Evolutionary conservation across 2,888 invertebrate genomes (phyloP), one percentile per base, ranked within the genome.

Genomic region (Nesidiocoris tenuis): DNA sequence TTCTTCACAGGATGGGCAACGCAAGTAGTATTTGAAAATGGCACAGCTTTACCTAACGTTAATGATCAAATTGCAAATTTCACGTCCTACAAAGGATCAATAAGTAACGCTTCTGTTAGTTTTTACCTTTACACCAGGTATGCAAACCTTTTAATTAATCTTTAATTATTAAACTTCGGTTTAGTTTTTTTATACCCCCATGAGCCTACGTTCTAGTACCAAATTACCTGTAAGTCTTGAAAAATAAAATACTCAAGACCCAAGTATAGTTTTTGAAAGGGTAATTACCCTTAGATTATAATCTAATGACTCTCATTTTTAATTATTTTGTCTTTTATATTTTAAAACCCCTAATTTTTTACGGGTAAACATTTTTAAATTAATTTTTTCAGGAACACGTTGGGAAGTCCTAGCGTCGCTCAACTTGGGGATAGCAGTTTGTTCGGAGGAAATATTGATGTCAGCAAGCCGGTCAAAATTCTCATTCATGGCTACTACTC

Each of bases 401-500:
- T 1, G 18, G 54, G 39, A 1, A 66, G 21, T 39, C 66, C 66
- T 2, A 21, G 19, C 12, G 22, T 19, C 5, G 12, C 67, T 2
- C 9, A 21, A 67, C 9, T 67, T n/a, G 12, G 7, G 1, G 70
- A 70, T 24, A 23, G 1, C 7, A 54, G 1, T 19, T 56, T 70
- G 25, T 72, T 72, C 54, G 54, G 18, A 16, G 61, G 61, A 3
- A 54, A 72, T 16, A 25, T 72, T 7, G 63, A 72, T 54, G 21
- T 61, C 23, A 19, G 39, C 7, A 72, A 63, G 17, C 61, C 39
- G 1, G 54, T 63, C 18, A 72, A 61, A 21, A 61, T 72, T 19
- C 19, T 72, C 22, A 72, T 63, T 54, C 72, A 72, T n/a, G 72
- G 72, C 12, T 72, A 61, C 17, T 21, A 21, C 17, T 72, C 72